phyloP scores from a whole-genome alignment of 2,888 invertebrate genomes.

The Camptogramma bilineatum region DNA sequence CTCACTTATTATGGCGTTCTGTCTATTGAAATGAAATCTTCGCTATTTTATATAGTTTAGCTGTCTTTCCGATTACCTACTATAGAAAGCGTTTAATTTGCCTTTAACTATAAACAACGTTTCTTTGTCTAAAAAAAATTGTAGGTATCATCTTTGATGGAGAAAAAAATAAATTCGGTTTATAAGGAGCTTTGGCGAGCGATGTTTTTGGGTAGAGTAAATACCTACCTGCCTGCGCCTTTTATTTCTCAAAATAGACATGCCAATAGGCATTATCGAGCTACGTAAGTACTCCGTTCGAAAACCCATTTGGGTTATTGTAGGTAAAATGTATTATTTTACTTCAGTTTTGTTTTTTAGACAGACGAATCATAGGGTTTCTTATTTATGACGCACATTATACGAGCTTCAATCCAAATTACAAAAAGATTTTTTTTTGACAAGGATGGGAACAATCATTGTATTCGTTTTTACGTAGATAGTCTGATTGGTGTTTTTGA shows the following conservation, averaged over 20 bases:
- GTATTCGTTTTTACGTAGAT: neutral
- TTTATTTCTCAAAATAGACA: constrained; percentile 25
- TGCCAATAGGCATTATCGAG: constrained; percentile 14
- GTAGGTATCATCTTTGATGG: neutral
- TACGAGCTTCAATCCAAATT: neutral
- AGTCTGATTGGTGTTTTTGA: neutral
- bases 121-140: neutral
- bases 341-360: neutral
- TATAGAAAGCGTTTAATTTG: too few relatives aligned
- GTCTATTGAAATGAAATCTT: too few relatives aligned
- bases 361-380: neutral
- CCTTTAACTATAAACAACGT: neutral
- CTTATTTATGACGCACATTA: neutral
- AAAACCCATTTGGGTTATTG: constrained; percentile 6
- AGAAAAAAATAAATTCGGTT: neutral
- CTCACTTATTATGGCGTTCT: too few relatives aligned
- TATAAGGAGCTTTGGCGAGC: neutral
- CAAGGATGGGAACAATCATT: neutral
- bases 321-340: constrained; percentile 35
- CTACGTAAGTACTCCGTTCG: neutral
- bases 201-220: constrained; percentile 7
- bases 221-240: constrained; percentile 4
- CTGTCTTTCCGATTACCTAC: too few relatives aligned
- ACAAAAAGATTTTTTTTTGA: neutral
- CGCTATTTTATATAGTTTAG: neutral